Evolutionary conservation across 2,113 vertebrate genomes (phyloP), one percentile per base, ranked within the genome.

Genomic region (Catharus bicknelli): DNA sequence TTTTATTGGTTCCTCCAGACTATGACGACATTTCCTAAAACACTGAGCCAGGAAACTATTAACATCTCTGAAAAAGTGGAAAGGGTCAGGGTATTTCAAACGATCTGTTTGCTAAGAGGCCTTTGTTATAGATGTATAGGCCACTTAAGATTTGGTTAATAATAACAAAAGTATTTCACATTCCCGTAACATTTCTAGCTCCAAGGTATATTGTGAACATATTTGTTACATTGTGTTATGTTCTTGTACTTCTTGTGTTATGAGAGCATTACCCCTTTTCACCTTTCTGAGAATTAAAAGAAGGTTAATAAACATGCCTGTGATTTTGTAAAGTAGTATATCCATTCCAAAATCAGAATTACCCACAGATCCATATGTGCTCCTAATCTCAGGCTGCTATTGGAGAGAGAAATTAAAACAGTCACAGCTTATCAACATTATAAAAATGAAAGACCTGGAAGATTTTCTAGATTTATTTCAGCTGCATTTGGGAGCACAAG

Each of bases 1-100:
- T 98, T 98, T 97, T 98, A 98, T 95, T 97, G 97, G 97, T 98
- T 98, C 97, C 95, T 96, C 94, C 83, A 98, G 96, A 97, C 96
- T 91, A 96, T 97, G 97, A 98, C 29, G 90, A 96, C 97, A 98
- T 97, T 98, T 98, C 97, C 97, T 97, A 96, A 96, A 95, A 96
- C 83, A 90, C 59, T 75, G 80, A 96, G 97, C 96, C 97, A 97
- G 97, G 97, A 97, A 97, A 97, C 96, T 97, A 95, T 97, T 97
- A 97, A 97, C 82, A 94, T 95, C 91, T 96, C 82, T 92, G 92
- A 97, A 96, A 92, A 95, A 97, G 75, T 96, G 88, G 89, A 97
- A 95, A 91, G 83, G 91, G 93, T 91, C 85, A 91, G 82, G 85
- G 43, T 93, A 53, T 96, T 97, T 89, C 94, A 95, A 91, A 88